Conservation (phyloP, 2,797 vertebrate species). For the Threskiornis aethiopicus region DNA sequence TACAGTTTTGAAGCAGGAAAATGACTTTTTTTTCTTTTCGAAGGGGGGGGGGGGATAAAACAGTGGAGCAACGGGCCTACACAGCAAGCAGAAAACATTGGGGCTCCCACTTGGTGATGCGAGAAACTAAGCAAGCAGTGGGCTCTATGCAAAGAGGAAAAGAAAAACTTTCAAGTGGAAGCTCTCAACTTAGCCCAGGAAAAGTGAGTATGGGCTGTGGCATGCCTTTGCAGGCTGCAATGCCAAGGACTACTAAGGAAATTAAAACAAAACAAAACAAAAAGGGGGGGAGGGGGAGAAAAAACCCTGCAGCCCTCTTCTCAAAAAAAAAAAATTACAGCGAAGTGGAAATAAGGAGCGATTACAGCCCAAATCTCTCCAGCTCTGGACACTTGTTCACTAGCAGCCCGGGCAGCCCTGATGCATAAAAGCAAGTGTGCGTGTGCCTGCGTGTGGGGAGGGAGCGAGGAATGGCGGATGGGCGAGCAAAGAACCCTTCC, state of each 20-base stretch:
- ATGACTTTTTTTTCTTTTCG: background rate
- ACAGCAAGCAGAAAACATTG: background rate
- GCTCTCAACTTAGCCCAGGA: background rate
- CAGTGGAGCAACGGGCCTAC: background rate
- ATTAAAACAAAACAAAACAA: background rate
- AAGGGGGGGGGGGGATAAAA: background rate
- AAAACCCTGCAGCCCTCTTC: background rate
- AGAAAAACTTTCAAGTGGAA: constrained; percentile 41
- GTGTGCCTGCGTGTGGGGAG: background rate
- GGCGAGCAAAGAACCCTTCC: background rate
- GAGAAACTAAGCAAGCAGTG: background rate
- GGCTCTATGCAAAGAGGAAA: background rate
- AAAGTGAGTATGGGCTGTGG: background rate
- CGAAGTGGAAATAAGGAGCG: background rate
- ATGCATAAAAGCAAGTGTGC: background rate
- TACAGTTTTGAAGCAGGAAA: background rate
- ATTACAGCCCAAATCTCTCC: background rate
- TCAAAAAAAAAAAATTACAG: background rate
- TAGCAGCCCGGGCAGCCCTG: background rate
- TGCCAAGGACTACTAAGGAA: background rate
- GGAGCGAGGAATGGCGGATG: constrained; percentile 19
- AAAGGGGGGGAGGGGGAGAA: no score
- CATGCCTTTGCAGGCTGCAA: background rate
- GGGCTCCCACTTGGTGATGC: background rate
- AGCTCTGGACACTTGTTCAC: constrained; percentile 17